Conservation (phyloP, 2,797 vertebrate species). For the Glossophaga mutica region DNA sequence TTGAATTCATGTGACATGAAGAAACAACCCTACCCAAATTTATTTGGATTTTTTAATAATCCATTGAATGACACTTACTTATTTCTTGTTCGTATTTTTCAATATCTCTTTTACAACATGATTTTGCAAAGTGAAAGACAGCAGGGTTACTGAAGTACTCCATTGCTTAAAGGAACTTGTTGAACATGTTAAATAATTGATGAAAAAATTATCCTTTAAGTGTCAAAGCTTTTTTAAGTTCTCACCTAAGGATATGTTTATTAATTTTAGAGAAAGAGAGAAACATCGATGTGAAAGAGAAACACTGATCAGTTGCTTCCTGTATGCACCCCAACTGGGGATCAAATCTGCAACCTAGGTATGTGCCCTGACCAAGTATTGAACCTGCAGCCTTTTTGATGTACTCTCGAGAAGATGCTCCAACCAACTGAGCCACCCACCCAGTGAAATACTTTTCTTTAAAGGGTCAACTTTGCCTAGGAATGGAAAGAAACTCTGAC, state of each 20-base stretch:
- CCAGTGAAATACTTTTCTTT: neutral
- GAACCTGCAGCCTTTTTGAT: no score
- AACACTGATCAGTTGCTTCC: no score
- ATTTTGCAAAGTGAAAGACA: slow-evolving; percentile 12
- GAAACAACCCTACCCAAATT: neutral
- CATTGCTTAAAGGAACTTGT: neutral
- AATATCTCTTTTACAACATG: neutral
- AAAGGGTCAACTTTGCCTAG: neutral
- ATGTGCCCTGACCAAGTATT: no score
- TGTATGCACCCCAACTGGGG: no score
- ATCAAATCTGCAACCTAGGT: no score
- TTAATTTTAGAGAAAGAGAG: no score
- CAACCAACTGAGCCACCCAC: no score
- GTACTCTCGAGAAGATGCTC: no score
- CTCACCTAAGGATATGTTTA: no score
- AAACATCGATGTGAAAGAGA: no score
- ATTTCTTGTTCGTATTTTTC: neutral
- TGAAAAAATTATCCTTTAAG: neutral
- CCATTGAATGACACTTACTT: neutral
- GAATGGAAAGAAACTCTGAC: neutral
- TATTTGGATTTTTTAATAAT: slow-evolving; percentile 18
- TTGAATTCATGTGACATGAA: neutral
- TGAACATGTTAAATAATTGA: slow-evolving; percentile 28
- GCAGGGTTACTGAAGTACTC: neutral
- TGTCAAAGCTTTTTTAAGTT: neutral